phyloP scores from a whole-genome alignment of 2,113 vertebrate genomes.

The Tiliqua scincoides region DNA sequence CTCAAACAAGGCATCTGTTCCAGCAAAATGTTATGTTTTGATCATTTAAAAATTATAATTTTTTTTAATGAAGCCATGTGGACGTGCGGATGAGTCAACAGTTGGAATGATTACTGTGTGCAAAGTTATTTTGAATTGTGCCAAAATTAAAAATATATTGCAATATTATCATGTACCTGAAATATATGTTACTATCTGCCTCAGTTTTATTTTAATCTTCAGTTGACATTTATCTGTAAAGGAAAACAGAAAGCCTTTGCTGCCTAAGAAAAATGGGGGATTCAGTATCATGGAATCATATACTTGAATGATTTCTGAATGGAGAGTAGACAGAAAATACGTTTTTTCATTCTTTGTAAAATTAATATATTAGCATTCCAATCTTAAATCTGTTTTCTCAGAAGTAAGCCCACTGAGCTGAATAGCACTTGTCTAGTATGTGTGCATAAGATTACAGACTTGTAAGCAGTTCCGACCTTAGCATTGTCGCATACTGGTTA shows the following conservation, averaged over 20 bases:
- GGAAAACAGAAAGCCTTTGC: constrained; percentile 59
- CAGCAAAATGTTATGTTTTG: constrained; percentile 77
- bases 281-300: constrained; percentile 25
- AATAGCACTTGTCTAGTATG: neutral
- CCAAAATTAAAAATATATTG: constrained; percentile 76
- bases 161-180: constrained; percentile 76
- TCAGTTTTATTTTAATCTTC: constrained; percentile 70
- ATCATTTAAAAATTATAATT: constrained; percentile 71
- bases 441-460: neutral
- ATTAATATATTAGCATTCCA: neutral
- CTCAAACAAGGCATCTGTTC: constrained; percentile 79
- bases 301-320: constrained; percentile 62
- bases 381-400: neutral
- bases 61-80: constrained; percentile 79
- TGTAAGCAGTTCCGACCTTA: neutral
- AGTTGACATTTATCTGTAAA: constrained; percentile 46
- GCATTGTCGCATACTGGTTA: neutral
- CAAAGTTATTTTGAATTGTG: constrained; percentile 73
- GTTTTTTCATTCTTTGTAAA: neutral
- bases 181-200: constrained; percentile 75
- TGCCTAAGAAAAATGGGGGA: constrained; percentile 56
- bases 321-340: constrained; percentile 35
- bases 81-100: constrained; percentile 75
- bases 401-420: neutral
- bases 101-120: constrained; percentile 71